Base-by-base conservation (phyloP, 2,888 invertebrate species). In the Bombylius discolor region DNA sequence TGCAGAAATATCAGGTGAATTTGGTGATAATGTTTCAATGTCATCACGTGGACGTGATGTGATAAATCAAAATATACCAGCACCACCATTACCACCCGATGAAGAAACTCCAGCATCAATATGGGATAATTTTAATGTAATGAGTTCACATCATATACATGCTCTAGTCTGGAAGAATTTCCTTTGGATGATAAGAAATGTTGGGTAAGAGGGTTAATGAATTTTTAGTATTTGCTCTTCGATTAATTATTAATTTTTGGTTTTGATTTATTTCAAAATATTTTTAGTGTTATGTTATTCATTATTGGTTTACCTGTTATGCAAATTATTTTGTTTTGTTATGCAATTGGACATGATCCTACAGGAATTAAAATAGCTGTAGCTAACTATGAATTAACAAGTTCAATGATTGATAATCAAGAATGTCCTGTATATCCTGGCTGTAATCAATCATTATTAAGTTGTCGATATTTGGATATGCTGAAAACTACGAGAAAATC, bases 131-230 rank as follows among this genome's bases (percentile, higher is more conserved):
- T 75, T 82, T 51, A 82, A 81, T 70, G 80, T 87, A 46, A 78
- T 87, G 73, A 79, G 85, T 64, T 74, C 77, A 61, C 77, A 81
- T 66, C 86, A 89, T 64, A 85, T 90, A 84, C 83, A 83, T 63
- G 89, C 91, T 1, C 73, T 92, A 32, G 80, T 91, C 49, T 90
- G 91, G 88, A 93, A 92, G 71, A 92, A 92, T 70, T 86, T 89
- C 66, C 77, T 90, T 53, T 88, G 89, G 81, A 83, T 92, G 78
- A 83, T 87, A 77, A 80, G 92, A 64, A 92, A 92, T 72, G 81
- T 85, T 60, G 84, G 87, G 88, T 87, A 70, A 76, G 23, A 23
- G 23, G 3, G 3, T 23, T 31, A 4, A 33, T 23, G 23, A 23
- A 23, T 23, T 23, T 23, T 23, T 23, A 23, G 23, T 23, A 23